These are phyloP conservation scores for Anoplopoma fimbria DNA, from an alignment of 2,113 vertebrate species.

Conservation along the genomic window DNA sequence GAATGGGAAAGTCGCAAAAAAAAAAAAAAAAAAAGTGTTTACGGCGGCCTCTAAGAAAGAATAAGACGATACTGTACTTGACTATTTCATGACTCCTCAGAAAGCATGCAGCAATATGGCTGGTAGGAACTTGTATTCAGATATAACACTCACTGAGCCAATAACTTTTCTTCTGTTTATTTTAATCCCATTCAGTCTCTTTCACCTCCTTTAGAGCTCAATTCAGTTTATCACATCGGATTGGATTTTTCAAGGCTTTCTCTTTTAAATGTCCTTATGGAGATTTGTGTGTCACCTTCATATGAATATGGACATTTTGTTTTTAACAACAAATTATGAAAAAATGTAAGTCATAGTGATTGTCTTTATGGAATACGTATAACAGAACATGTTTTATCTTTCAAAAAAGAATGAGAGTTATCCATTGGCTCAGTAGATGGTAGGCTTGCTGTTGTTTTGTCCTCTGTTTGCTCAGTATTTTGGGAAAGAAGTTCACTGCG, in stretches of 20 bases:
- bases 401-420: neutral
- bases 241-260: neutral
- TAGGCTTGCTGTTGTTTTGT: neutral
- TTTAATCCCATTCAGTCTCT: neutral
- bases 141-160: neutral
- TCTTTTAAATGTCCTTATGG: neutral
- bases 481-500: conserved; percentile 10
- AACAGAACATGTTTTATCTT: neutral
- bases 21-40: too few species aligned
- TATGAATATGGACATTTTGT: neutral
- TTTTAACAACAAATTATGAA: neutral
- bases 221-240: neutral
- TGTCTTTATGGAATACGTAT: neutral
- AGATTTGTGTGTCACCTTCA: neutral
- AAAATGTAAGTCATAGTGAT: too few species aligned
- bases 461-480: neutral
- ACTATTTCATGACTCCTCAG: neutral
- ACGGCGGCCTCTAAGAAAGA: neutral
- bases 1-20: too few species aligned
- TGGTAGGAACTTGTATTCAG: neutral
- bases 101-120: neutral
- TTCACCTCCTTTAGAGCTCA: neutral
- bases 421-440: neutral
- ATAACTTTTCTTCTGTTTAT: neutral
- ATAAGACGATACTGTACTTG: neutral